Conservation (phyloP, 2,888 invertebrate species). For the Harpagoxenus sublaevis region DNA sequence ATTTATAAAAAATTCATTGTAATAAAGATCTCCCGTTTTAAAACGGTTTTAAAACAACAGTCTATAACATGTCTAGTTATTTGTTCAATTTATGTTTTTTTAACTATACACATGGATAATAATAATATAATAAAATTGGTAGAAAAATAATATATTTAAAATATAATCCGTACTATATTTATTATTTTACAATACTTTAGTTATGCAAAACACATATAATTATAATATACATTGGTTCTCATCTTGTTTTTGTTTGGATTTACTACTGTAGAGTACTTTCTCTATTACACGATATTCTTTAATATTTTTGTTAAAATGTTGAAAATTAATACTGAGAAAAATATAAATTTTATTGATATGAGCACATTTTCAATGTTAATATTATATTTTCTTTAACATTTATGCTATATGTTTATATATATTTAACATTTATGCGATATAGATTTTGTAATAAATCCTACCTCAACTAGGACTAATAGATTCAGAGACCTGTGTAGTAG, state of each 20-base stretch:
- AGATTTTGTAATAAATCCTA: neutral
- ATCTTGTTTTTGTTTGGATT: neutral
- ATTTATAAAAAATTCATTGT: neutral
- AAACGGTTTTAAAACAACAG: neutral
- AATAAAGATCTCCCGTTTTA: neutral
- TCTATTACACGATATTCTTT: neutral
- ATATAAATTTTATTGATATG: neutral
- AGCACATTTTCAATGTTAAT: neutral
- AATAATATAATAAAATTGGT: neutral
- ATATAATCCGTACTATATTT: neutral
- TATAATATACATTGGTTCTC: neutral
- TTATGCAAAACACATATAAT: neutral
- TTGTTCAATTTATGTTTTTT: neutral
- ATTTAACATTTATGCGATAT: too few relatives aligned
- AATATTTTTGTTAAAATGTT: neutral
- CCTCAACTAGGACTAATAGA: neutral
- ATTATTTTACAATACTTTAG: neutral
- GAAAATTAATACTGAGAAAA: neutral
- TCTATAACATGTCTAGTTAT: neutral
- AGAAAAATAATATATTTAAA: neutral
- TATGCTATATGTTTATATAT: neutral
- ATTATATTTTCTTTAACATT: neutral
- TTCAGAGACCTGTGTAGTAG: neutral
- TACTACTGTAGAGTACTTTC: neutral
- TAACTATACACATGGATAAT: neutral